These are phyloP conservation scores for Ciconia boyciana DNA, from an alignment of 2,113 vertebrate genomes.

Conservation along the genomic window DNA sequence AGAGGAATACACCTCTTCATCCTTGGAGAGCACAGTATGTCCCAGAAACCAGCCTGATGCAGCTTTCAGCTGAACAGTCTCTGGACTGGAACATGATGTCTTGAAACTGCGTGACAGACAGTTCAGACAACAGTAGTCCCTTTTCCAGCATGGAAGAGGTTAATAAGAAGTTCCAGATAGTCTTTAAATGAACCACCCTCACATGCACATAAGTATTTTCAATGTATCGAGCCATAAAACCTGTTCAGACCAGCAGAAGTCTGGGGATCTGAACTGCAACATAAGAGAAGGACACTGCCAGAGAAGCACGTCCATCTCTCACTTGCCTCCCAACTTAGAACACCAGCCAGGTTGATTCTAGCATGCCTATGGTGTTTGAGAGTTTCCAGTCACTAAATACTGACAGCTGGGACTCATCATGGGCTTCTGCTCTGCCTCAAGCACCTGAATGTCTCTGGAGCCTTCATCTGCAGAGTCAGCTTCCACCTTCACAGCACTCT, in stretches of 20 bases:
- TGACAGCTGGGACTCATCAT: neutral
- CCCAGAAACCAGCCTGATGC: neutral
- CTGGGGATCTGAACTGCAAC: neutral
- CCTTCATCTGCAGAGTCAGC: slow-evolving; percentile 34
- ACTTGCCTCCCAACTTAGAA: neutral
- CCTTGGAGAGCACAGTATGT: neutral
- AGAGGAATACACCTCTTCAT: neutral
- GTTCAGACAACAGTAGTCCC: neutral
- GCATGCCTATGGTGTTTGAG: neutral
- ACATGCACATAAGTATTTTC: neutral
- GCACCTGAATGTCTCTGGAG: neutral
- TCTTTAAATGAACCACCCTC: neutral
- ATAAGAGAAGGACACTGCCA: neutral
- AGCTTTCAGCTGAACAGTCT: neutral
- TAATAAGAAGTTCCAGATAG: neutral
- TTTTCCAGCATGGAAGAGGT: neutral
- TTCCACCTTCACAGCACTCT: neutral
- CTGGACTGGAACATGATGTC: neutral
- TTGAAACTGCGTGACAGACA: neutral
- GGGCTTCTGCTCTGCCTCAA: slow-evolving; percentile 21
- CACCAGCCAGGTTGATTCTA: neutral
- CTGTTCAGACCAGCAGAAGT: neutral
- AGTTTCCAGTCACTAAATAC: neutral
- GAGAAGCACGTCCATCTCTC: neutral
- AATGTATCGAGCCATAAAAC: neutral